Base-by-base conservation (phyloP, 2,888 invertebrate species). In the Trisateles emortualis region DNA sequence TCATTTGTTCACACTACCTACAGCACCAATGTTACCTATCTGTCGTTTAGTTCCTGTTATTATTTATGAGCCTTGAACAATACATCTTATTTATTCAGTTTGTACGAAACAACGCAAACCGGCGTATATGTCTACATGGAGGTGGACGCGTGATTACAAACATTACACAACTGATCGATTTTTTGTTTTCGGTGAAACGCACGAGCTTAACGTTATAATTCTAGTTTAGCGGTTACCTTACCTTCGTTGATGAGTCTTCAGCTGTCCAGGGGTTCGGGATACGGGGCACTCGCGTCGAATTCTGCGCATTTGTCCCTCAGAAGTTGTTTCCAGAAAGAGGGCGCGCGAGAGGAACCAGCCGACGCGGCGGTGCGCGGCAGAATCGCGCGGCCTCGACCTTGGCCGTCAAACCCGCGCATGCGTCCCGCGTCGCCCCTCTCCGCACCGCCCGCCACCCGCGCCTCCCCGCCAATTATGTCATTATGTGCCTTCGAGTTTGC, bases 341-440 rank as follows among this genome's bases (percentile, higher is more conserved):
- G 81, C 79, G 81, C 81, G 77, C 81, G 69, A 78, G 82, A 84
- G 78, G 82, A 79, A 87, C 90, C 83, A 79, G 84, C 86, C 87
- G 83, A 83, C 80, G 87, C 90, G 90, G 83, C 90, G 89, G 91
- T 86, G 90, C 90, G 90, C 90, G 89, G 90, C 84, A 68, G 90
- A 91, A 86, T 92, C 88, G 88, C 84, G 78, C 86, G 88, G 84
- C 92, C 91, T 92, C 92, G 92, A 92, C 92, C 92, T 92, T 92
- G 92, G 92, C 92, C 92, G 90, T 88, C 92, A 92, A 92, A 92
- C 85, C 75, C 84, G 92, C 92, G 92, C 92, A 91, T 90, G 92
- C 92, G 90, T 81, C 86, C 86, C 87, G 86, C 87, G 76, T 71
- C 83, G 58, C 80, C 72, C 76, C 68, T 75, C 79, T 81, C 69